phyloP scores from a whole-genome alignment of 2,113 vertebrate genomes.

The Taxidea taxus region DNA sequence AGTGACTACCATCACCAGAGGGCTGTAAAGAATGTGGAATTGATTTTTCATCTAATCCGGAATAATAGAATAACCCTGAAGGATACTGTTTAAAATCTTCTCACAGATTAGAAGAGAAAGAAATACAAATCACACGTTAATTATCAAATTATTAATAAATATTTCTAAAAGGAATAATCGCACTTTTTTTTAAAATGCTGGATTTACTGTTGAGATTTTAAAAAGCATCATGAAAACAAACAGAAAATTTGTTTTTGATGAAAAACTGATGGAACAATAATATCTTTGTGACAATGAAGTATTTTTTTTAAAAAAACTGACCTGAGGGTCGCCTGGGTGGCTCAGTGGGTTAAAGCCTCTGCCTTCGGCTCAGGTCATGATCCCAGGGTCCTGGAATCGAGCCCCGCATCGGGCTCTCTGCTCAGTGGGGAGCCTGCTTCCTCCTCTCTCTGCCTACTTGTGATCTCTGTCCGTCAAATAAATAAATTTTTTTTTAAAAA shows the following conservation, averaged over 20 bases:
- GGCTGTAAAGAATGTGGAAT: background rate
- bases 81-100: background rate
- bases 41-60: background rate
- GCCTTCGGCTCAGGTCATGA: no score
- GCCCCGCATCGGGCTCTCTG: no score
- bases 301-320: background rate
- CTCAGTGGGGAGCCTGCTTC: no score
- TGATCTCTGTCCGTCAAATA: no score
- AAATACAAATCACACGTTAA: background rate
- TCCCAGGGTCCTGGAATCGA: no score
- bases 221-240: background rate
- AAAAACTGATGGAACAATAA: background rate
- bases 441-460: no score
- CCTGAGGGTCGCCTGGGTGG: no score
- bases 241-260: background rate
- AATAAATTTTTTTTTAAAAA: no score
- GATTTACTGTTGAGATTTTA: background rate
- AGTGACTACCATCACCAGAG: background rate
- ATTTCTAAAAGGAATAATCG: background rate
- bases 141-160: background rate
- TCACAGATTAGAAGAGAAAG: background rate
- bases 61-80: background rate
- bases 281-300: background rate
- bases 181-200: background rate
- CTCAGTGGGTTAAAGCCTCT: no score